Evolutionary conservation across 2,888 invertebrate species (phyloP).

Genomic region (Thecophora atra): DNA sequence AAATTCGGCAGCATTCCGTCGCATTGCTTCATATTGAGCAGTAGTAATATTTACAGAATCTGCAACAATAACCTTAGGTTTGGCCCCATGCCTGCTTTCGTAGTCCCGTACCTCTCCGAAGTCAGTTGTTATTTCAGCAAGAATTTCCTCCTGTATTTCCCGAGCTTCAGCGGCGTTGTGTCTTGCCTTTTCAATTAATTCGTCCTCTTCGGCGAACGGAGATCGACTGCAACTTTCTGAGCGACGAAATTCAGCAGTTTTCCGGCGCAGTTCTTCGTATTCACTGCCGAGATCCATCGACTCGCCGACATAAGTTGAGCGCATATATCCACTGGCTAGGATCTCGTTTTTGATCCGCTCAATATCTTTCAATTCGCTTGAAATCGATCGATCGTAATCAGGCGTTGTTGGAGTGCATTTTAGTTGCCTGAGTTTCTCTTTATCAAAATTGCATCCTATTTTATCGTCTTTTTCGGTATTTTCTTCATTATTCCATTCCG

Average conservation of each 20-base stretch:
- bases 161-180: slow-evolving; percentile 51
- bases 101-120: slow-evolving; percentile 15
- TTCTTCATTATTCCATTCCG: too few species aligned
- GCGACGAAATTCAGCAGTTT: slow-evolving; percentile 54
- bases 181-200: slow-evolving; percentile 42
- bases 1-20: slow-evolving; percentile 58
- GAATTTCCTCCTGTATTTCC: slow-evolving; percentile 57
- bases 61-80: slow-evolving; percentile 51
- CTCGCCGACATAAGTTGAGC: slow-evolving; percentile 64
- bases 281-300: slow-evolving; percentile 59
- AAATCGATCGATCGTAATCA: slow-evolving; percentile 57
- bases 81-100: slow-evolving; percentile 51
- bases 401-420: slow-evolving; percentile 49
- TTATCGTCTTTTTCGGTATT: slow-evolving; percentile 38
- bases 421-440: slow-evolving; percentile 38
- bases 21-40: slow-evolving; percentile 55
- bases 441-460: not conserved
- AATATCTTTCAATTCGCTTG: slow-evolving; percentile 56
- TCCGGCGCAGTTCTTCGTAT: slow-evolving; percentile 51
- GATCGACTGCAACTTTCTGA: slow-evolving; percentile 58
- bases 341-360: slow-evolving; percentile 55
- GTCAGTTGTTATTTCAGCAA: slow-evolving; percentile 54
- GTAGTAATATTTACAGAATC: slow-evolving; percentile 50
- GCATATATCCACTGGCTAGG: slow-evolving; percentile 55
- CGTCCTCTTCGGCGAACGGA: slow-evolving; percentile 35